Evolutionary conservation across 2,113 vertebrate genomes (phyloP).

Genomic region (Callospermophilus lateralis): DNA sequence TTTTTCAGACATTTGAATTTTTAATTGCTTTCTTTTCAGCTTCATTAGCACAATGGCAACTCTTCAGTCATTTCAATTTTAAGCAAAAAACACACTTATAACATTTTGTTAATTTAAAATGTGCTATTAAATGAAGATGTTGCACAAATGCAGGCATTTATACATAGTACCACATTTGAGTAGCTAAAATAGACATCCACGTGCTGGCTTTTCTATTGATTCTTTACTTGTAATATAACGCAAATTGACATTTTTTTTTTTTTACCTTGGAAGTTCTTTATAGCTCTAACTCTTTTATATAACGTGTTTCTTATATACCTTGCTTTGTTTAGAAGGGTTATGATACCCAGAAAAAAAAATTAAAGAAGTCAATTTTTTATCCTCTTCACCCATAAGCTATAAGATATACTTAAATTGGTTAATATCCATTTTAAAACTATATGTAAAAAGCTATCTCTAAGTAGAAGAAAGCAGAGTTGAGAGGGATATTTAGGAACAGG

Average conservation of each 20-base stretch:
- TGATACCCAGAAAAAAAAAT: neutral
- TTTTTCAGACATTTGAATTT: conserved; percentile 77
- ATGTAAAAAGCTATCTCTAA: neutral
- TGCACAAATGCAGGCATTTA: neutral
- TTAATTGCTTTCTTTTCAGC: conserved; percentile 78
- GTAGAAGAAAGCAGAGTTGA: neutral
- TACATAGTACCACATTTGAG: neutral
- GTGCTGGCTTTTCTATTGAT: neutral
- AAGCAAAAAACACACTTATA: conserved; percentile 6
- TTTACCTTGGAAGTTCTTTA: neutral
- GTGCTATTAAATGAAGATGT: neutral
- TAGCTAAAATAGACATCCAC: neutral
- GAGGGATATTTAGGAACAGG: neutral
- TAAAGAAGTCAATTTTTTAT: neutral
- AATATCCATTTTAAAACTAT: neutral
- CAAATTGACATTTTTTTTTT: neutral
- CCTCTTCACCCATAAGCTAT: rapidly evolving
- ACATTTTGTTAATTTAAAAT: neutral
- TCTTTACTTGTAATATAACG: neutral
- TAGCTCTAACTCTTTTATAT: neutral
- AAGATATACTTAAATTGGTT: neutral
- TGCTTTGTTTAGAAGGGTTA: neutral
- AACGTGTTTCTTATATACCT: neutral
- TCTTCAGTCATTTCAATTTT: conserved; percentile 72
- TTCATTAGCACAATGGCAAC: conserved; percentile 72